phyloP scores from a whole-genome alignment of 1,140 invertebrate genomes.

The Zaprionus africanus region DNA sequence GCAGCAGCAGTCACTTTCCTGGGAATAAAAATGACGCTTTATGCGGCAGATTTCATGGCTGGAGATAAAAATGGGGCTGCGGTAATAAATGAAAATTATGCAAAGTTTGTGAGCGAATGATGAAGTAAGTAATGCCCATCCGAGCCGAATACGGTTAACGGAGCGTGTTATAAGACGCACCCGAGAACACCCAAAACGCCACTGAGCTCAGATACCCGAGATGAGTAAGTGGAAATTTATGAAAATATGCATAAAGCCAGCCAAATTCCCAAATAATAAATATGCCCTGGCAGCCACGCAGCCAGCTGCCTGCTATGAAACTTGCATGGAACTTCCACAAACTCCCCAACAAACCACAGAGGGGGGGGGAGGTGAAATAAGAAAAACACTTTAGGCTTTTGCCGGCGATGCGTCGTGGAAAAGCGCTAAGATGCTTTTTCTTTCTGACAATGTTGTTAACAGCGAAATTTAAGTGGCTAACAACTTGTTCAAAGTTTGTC shows the following conservation, averaged over 20 bases:
- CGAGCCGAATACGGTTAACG: constrained; percentile 76
- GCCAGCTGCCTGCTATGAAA: constrained; percentile 53
- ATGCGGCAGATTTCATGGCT: constrained; percentile 65
- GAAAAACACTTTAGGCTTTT: constrained; percentile 42
- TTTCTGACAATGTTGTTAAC: constrained; percentile 64
- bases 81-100: constrained; percentile 82
- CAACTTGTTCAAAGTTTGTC: constrained; percentile 68
- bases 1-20: constrained; percentile 30
- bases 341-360: constrained; percentile 29
- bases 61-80: constrained; percentile 71
- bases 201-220: constrained; percentile 24
- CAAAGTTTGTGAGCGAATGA: constrained; percentile 76
- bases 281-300: constrained; percentile 48
- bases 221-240: constrained; percentile 82
- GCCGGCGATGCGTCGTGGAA: constrained; percentile 35
- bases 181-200: constrained; percentile 23
- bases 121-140: constrained; percentile 73
- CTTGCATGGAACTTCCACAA: constrained; percentile 42
- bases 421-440: constrained; percentile 37
- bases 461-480: constrained; percentile 76
- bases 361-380: neutral
- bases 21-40: constrained; percentile 48
- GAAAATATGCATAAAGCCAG: constrained; percentile 66
- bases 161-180: constrained; percentile 75
- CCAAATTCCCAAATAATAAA: constrained; percentile 56